Base-by-base conservation (phyloP, 2,797 vertebrate genomes). In the Pseudopleuronectes americanus region DNA sequence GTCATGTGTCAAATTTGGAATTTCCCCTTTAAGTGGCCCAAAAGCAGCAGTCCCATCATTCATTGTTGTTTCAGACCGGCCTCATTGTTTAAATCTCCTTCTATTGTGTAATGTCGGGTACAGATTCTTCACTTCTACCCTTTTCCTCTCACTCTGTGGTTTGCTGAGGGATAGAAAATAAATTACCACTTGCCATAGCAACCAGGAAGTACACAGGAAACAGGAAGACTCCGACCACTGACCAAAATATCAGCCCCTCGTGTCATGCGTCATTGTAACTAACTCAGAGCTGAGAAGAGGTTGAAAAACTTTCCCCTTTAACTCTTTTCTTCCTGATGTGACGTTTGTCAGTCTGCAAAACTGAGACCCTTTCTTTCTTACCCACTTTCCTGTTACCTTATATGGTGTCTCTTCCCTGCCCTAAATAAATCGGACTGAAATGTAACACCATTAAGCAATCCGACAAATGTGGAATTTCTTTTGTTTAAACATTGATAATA, bases 201-300 rank as follows among this genome's bases (percentile, higher is more conserved):
- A 73, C 73, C 68, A 84, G 81, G 84, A 87, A 78, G 77, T 76
- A 58, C 47, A 84, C 82, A 89, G 87, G 80, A 90, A 92, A 88
- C 84, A 90, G 87, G 91, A 91, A 87, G 84, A 72, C 31, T 85
- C 59, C 71, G 6, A 78, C 70, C 45, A 71, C 36, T 76, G 84
- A 86, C 90, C 66, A 83, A 84, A 85, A 82, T 87, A 85, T 68
- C 74, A 59, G 8, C 43, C 45, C 62, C 6, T 48, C 2, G 8
- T 45, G 51, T 63, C 45, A 31, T 70, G 72, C 43, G 28, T 87
- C 79, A 83, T 73, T 72, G 22, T 63, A 57, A 33, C 48, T 3
- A 23, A 17, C 17, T 62, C 31, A 4, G 36, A 36, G 4, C 3
- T 1, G 0, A 7, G 7, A 1, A 16, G 41, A 24, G 8, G 22